A percentile compares a stretch with the other conserved stretches of the same genome.
Evolutionary conservation across 2,888 invertebrate species (phyloP).

Genomic region (Anticlea derivata): DNA sequence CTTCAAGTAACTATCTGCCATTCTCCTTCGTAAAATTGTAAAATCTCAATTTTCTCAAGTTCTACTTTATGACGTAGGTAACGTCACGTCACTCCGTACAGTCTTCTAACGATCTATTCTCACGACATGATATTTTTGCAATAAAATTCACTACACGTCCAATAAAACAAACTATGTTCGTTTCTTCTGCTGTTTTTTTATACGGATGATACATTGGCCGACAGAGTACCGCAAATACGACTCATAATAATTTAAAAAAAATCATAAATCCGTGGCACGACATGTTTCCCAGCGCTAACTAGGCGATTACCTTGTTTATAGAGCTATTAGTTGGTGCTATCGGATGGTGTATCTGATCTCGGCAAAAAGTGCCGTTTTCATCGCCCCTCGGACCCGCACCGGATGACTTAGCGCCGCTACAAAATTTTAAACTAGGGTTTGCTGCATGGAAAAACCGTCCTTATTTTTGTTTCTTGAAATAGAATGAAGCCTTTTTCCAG

Average conservation of each 20-base stretch:
- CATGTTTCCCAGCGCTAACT: slow-evolving; percentile 67
- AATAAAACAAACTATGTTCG: slow-evolving; percentile 9
- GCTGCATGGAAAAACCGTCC: slow-evolving; percentile 7
- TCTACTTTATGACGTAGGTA: too few species aligned
- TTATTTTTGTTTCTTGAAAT: too few species aligned
- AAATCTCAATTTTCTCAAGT: neutral
- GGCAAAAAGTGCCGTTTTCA: slow-evolving; percentile 76
- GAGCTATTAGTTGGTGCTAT: slow-evolving; percentile 76
- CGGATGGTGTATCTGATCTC: slow-evolving; percentile 69
- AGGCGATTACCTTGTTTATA: slow-evolving; percentile 78
- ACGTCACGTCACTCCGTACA: neutral
- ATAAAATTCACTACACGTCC: slow-evolving; percentile 24
- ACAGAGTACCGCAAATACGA: slow-evolving; percentile 34
- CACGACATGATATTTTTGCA: slow-evolving; percentile 5
- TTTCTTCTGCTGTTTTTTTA: slow-evolving; percentile 17
- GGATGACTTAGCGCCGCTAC: slow-evolving; percentile 39
- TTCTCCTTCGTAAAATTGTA: neutral
- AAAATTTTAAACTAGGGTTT: slow-evolving; percentile 47
- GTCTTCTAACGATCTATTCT: neutral
- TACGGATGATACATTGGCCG: slow-evolving; percentile 21
- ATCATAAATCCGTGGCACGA: slow-evolving; percentile 47
- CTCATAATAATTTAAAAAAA: slow-evolving; percentile 44
- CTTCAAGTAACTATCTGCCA: neutral
- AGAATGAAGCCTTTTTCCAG: too few species aligned
- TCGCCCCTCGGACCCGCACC: slow-evolving; percentile 49